phyloP scores from a whole-genome alignment of 1,140 invertebrate species.

The Melitaea cinxia region DNA sequence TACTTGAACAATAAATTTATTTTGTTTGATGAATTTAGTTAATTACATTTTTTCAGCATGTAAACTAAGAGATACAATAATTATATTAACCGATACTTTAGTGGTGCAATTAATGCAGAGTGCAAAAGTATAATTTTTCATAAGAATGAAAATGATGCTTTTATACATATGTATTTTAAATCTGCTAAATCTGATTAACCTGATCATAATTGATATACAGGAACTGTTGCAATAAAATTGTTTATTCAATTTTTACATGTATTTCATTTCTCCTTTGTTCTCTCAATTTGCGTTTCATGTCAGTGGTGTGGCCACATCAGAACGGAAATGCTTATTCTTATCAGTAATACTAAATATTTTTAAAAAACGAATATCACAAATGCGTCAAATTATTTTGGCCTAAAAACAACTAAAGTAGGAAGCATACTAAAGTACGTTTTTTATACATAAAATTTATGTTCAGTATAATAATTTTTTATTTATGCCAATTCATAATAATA shows the following conservation, averaged over 20 bases:
- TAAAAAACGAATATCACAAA: too few species aligned
- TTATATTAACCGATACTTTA: background rate
- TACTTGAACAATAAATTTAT: background rate
- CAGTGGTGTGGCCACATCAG: too few species aligned
- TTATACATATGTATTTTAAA: constrained; percentile 6
- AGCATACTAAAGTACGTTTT: too few species aligned
- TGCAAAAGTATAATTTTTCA: background rate
- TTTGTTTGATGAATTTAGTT: too few species aligned
- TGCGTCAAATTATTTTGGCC: too few species aligned
- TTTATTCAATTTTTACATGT: constrained; percentile 28
- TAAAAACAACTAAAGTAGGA: too few species aligned
- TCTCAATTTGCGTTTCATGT: background rate
- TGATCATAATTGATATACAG: background rate
- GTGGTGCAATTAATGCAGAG: background rate
- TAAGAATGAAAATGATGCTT: background rate
- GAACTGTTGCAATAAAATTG: constrained; percentile 34
- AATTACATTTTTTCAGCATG: background rate
- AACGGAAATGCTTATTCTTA: too few species aligned
- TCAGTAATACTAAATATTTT: too few species aligned
- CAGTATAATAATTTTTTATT: too few species aligned
- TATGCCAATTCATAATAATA: too few species aligned
- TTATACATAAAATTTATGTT: too few species aligned
- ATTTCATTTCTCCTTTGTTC: constrained; percentile 1
- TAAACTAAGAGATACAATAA: too few species aligned
- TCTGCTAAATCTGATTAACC: constrained; percentile 7